phyloP scores from a whole-genome alignment of 2,888 invertebrate genomes.

The Caenorhabditis sp. region DNA sequence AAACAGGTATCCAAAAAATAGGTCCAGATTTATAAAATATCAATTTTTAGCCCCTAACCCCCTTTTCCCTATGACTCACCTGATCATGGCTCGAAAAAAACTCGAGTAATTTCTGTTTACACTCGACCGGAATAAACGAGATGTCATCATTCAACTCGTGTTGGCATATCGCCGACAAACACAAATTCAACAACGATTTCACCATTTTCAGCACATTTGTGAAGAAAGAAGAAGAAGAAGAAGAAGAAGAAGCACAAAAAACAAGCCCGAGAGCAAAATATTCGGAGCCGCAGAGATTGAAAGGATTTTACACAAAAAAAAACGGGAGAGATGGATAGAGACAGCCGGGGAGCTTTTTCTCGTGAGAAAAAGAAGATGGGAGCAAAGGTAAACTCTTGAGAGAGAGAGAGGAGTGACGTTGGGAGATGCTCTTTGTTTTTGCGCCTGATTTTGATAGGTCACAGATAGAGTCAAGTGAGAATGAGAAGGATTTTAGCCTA shows the following conservation, averaged over 20 bases:
- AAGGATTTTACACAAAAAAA: not conserved
- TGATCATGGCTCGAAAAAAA: slow-evolving; percentile 68
- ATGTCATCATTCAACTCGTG: slow-evolving; percentile 54
- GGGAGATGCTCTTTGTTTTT: not conserved
- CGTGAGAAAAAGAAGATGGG: not conserved
- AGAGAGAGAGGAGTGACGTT: not conserved
- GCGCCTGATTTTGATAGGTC: too few species aligned
- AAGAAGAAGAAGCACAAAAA: not conserved
- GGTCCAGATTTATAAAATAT: too few species aligned
- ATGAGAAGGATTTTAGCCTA: too few species aligned
- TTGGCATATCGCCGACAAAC: slow-evolving; percentile 60
- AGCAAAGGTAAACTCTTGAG: not conserved
- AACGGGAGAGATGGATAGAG: too few species aligned
- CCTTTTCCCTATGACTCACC: too few species aligned
- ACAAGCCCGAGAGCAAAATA: not conserved
- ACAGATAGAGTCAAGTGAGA: too few species aligned
- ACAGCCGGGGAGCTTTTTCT: not conserved
- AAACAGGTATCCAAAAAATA: too few species aligned
- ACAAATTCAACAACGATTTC: slow-evolving; percentile 60
- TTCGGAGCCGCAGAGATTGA: not conserved
- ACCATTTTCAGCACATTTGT: slow-evolving; percentile 44
- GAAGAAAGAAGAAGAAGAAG: too few species aligned
- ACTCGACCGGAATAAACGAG: slow-evolving; percentile 60
- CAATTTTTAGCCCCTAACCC: too few species aligned
- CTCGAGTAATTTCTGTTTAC: slow-evolving; percentile 63